Evolutionary conservation across 2,888 invertebrate species (phyloP).

Genomic region (Xylocampa areola): DNA sequence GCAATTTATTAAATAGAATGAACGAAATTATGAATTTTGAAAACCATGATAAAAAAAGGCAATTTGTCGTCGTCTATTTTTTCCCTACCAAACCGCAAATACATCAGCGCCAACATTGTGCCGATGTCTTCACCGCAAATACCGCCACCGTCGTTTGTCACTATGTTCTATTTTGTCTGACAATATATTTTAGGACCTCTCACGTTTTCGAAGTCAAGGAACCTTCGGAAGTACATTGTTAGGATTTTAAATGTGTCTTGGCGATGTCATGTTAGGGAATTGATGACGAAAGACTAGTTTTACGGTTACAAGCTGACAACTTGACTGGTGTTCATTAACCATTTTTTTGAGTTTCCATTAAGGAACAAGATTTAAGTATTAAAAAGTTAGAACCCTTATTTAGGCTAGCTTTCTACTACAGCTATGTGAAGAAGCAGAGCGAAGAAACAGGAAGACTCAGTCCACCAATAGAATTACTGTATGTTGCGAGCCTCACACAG

Average conservation of each 20-base stretch:
- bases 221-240: slow-evolving; percentile 21
- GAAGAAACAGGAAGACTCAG: no score
- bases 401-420: no score
- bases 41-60: no score
- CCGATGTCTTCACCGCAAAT: slow-evolving; percentile 23
- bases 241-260: slow-evolving; percentile 11
- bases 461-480: no score
- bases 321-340: no score
- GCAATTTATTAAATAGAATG: no score
- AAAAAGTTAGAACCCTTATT: no score
- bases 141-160: slow-evolving; percentile 22
- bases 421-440: no score
- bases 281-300: not conserved
- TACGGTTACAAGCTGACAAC: not conserved
- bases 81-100: slow-evolving; percentile 14
- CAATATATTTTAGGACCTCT: slow-evolving; percentile 43
- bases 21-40: no score
- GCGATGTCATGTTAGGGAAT: slow-evolving; percentile 10
- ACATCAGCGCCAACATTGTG: slow-evolving; percentile 19
- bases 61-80: not conserved
- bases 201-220: slow-evolving; percentile 38
- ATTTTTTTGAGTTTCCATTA: no score
- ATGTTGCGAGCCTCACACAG: no score
- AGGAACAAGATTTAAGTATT: no score
- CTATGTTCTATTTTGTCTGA: slow-evolving; percentile 33